phyloP scores from a whole-genome alignment of 2,797 vertebrate genomes.

The Micrastur ruficollis region DNA sequence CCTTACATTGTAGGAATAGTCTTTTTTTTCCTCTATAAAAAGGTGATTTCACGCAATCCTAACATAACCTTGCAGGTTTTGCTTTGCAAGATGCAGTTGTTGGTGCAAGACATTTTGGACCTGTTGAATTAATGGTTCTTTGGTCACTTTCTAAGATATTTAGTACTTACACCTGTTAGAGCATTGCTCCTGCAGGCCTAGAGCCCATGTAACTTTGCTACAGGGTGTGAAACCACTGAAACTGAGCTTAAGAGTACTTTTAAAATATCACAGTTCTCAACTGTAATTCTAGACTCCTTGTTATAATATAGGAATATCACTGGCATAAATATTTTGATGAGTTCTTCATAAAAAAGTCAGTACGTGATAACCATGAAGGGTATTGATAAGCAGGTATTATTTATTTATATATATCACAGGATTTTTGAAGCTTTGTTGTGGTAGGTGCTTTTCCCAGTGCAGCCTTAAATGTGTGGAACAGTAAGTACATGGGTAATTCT shows the following conservation, averaged over 20 bases:
- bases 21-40: background rate
- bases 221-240: background rate
- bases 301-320: background rate
- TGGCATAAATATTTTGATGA: background rate
- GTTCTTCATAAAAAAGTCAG: background rate
- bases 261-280: background rate
- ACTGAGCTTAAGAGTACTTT: background rate
- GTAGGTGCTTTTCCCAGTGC: background rate
- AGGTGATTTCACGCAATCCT: background rate
- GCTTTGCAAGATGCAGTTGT: background rate
- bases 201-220: background rate
- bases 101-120: background rate
- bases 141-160: background rate
- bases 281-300: background rate
- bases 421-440: background rate
- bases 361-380: background rate
- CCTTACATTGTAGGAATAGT: background rate
- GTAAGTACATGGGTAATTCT: background rate
- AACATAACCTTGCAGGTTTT: background rate
- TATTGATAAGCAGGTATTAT: background rate
- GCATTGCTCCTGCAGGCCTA: background rate
- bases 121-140: background rate
- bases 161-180: background rate
- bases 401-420: background rate
- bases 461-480: background rate